Conservation (phyloP, 2,113 vertebrate species). For the Strigops habroptila region DNA sequence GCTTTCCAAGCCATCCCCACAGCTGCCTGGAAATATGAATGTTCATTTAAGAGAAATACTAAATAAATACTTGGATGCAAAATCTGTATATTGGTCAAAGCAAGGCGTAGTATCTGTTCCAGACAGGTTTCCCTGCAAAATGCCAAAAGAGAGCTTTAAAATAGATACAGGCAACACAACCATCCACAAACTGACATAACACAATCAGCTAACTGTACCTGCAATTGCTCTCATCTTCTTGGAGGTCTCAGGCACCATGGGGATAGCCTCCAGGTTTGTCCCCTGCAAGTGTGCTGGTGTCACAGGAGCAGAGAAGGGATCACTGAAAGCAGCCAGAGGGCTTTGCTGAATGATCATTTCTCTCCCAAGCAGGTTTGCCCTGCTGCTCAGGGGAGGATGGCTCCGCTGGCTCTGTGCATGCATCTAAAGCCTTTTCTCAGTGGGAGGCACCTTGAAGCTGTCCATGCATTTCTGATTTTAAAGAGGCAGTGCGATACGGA, state of each 20-base stretch:
- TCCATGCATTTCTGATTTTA: constrained; percentile 63
- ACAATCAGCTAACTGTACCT: constrained; percentile 26
- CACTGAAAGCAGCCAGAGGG: background rate
- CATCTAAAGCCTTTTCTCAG: constrained; percentile 54
- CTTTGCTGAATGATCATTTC: background rate
- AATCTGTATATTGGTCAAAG: background rate
- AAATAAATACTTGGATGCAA: background rate
- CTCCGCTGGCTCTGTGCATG: constrained; percentile 20
- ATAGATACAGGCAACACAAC: background rate
- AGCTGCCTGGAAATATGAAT: background rate
- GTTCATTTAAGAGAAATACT: background rate
- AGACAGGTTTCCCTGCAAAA: background rate
- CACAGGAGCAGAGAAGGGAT: background rate
- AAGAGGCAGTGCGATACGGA: constrained; percentile 46
- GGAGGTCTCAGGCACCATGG: background rate
- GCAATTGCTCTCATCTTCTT: background rate
- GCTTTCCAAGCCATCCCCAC: background rate
- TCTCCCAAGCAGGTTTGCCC: background rate
- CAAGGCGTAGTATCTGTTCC: background rate
- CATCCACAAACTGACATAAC: background rate
- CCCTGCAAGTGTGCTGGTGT: background rate
- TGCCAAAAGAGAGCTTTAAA: background rate
- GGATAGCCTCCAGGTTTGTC: background rate
- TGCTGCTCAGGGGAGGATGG: constrained; percentile 22
- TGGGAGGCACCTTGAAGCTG: constrained; percentile 66